Conservation (phyloP, 2,888 invertebrate species). For the Dichetophora obliterata region DNA sequence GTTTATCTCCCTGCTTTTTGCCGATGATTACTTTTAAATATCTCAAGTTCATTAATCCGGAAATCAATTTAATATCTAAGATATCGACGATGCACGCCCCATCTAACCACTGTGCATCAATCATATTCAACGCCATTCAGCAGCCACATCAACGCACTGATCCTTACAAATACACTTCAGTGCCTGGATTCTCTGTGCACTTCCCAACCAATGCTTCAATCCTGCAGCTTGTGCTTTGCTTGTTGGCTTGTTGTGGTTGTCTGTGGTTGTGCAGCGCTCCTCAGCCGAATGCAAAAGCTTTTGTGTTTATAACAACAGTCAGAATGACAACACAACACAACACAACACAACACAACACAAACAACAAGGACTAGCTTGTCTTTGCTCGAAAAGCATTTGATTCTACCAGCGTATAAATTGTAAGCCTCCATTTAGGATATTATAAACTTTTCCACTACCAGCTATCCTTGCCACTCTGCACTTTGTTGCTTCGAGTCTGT, state of each 20-base stretch:
- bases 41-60: background rate
- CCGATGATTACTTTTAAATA: too few relatives aligned
- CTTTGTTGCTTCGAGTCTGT: background rate
- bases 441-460: conserved; percentile 24
- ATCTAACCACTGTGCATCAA: conserved; percentile 1
- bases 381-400: conserved; percentile 20
- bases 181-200: background rate
- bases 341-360: background rate
- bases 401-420: conserved; percentile 27
- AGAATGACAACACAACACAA: background rate
- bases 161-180: conserved; percentile 33
- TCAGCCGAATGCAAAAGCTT: conserved; percentile 2
- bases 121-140: conserved; percentile 16
- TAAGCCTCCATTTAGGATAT: conserved; percentile 36
- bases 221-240: background rate
- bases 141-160: conserved; percentile 19
- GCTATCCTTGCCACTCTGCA: background rate
- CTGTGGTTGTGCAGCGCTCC: background rate
- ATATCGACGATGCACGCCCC: background rate
- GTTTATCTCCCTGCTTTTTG: too few relatives aligned
- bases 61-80: conserved; percentile 12
- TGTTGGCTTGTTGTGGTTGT: background rate
- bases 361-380: conserved; percentile 2
- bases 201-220: background rate
- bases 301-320: conserved; percentile 17